Conservation (phyloP, 2,797 vertebrate genomes). For the Crenichthys baileyi region DNA sequence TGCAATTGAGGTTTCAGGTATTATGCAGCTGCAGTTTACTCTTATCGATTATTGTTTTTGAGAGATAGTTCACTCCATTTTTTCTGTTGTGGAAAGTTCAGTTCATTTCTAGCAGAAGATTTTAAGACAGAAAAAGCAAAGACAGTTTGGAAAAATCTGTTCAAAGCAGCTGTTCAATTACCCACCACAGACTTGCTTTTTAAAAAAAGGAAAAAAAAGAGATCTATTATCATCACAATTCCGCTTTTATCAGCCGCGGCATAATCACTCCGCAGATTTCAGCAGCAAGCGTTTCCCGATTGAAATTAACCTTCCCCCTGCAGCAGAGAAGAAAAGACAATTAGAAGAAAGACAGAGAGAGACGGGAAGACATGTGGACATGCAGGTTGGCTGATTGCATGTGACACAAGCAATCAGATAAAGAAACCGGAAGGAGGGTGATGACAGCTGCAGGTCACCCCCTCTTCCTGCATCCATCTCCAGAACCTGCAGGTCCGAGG, state of each 20-base stretch:
- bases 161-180: constrained; percentile 49
- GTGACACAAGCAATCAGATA: constrained; percentile 54
- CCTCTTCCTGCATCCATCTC: constrained; percentile 17
- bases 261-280: constrained; percentile 31
- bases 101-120: background rate
- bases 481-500: constrained; percentile 35
- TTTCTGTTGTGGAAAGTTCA: background rate
- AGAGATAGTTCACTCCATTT: background rate
- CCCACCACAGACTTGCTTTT: constrained; percentile 5
- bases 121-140: constrained; percentile 1
- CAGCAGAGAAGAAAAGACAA: constrained; percentile 21
- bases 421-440: constrained; percentile 41
- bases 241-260: constrained; percentile 30
- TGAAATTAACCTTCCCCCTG: constrained; percentile 23
- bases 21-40: background rate
- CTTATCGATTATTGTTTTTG: background rate
- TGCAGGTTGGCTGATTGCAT: constrained; percentile 47
- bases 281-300: constrained; percentile 18
- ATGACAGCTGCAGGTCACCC: constrained; percentile 51
- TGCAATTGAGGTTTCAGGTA: no score
- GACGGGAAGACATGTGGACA: constrained; percentile 27
- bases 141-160: constrained; percentile 11
- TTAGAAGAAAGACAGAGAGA: background rate
- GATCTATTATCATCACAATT: constrained; percentile 33
- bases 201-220: constrained; percentile 7